Conservation (phyloP, 2,888 invertebrate species). For the Aricia artaxerxes region DNA sequence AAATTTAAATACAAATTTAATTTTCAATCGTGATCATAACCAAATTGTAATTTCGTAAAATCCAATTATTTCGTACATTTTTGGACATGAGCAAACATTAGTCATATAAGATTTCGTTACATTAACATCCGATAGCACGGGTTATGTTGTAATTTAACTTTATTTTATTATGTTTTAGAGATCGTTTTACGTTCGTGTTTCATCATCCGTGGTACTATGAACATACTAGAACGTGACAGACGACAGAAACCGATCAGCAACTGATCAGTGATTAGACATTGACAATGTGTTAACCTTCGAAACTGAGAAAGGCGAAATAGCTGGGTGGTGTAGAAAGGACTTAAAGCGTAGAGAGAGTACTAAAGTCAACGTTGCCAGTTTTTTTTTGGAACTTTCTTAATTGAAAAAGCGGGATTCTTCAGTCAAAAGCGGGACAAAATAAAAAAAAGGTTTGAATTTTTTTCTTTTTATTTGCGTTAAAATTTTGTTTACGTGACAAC, state of each 20-base stretch:
- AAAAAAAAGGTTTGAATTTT: no score
- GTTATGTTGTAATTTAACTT: slow-evolving; percentile 38
- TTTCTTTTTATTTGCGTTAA: no score
- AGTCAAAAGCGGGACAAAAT: no score
- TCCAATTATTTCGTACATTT: neutral
- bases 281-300: slow-evolving; percentile 7
- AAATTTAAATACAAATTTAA: no score
- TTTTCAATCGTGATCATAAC: no score
- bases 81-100: neutral
- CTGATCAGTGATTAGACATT: slow-evolving; percentile 9
- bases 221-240: slow-evolving; percentile 12
- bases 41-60: neutral
- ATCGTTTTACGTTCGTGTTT: slow-evolving; percentile 18
- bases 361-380: no score
- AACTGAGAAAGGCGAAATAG: neutral
- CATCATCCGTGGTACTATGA: neutral
- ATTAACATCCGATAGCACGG: slow-evolving; percentile 36
- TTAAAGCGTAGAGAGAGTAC: neutral
- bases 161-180: slow-evolving; percentile 21
- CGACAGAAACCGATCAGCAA: neutral
- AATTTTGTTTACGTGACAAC: no score
- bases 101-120: slow-evolving; percentile 24
- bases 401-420: no score
- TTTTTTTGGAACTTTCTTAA: no score
- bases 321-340: neutral